These are phyloP conservation scores for Mustela erminea DNA, from an alignment of 2,797 vertebrate species.

Conservation along the genomic window DNA sequence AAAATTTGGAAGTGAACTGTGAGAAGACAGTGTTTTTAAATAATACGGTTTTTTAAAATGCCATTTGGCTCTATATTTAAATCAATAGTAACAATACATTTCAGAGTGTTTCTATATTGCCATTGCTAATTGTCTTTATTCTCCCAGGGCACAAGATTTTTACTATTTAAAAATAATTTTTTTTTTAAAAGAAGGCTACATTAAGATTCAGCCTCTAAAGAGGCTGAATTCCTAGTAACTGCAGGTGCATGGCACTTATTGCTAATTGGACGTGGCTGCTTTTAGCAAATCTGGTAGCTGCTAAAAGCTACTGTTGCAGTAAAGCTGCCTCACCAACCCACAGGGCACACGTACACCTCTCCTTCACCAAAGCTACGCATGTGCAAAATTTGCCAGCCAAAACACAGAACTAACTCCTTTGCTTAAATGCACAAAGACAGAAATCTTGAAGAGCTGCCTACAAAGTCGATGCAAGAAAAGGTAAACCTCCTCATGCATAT, in stretches of 20 bases:
- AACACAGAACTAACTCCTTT: neutral
- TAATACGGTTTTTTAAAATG: slow-evolving; percentile 36
- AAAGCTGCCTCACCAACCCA: neutral
- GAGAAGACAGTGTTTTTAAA: slow-evolving; percentile 24
- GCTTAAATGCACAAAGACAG: neutral
- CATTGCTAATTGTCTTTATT: slow-evolving; percentile 35
- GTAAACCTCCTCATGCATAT: neutral
- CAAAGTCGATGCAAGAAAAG: neutral
- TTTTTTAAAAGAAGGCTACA: neutral
- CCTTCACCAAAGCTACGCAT: neutral
- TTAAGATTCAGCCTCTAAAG: slow-evolving; percentile 56
- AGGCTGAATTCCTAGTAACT: neutral
- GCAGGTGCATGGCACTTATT: slow-evolving; percentile 42
- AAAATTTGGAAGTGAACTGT: slow-evolving; percentile 29
- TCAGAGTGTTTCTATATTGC: slow-evolving; percentile 33
- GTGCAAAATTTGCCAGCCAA: slow-evolving; percentile 32
- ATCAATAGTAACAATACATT: slow-evolving; percentile 49
- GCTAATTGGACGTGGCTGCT: slow-evolving; percentile 61
- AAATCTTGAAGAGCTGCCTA: neutral
- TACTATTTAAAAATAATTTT: neutral
- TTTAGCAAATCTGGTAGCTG: slow-evolving; percentile 66
- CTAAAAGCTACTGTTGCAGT: slow-evolving; percentile 60
- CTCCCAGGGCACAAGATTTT: slow-evolving; percentile 12
- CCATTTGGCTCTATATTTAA: slow-evolving; percentile 19
- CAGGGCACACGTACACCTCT: neutral